A percentile compares a stretch with the other conserved stretches of the same genome.
Evolutionary conservation across 2,113 vertebrate genomes (phyloP).

Genomic region (Paracyprichromis sp.): DNA sequence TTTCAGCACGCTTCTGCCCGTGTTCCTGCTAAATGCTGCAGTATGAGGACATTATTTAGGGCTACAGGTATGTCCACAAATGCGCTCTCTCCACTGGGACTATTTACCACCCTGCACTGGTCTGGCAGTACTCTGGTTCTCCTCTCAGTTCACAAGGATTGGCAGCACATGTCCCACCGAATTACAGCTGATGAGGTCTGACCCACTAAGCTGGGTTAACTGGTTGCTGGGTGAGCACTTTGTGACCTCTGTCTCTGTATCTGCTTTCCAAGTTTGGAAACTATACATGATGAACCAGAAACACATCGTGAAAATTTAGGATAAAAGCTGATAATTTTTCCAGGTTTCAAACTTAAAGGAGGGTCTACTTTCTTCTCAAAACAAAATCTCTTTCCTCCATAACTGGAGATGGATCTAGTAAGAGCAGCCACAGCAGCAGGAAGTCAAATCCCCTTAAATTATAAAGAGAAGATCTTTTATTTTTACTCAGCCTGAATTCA

Average conservation of each 20-base stretch:
- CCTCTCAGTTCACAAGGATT: conserved; percentile 58
- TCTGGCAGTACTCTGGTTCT: conserved; percentile 58
- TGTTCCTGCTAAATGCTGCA: conserved; percentile 6
- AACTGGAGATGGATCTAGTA: neutral
- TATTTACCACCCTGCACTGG: conserved; percentile 47
- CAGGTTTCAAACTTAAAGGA: neutral
- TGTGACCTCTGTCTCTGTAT: conserved; percentile 39
- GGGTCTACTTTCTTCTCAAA: neutral
- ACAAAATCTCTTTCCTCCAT: neutral
- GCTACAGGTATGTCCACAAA: conserved; percentile 23
- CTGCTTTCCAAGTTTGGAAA: conserved; percentile 22
- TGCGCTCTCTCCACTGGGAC: conserved; percentile 47
- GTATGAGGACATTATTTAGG: conserved; percentile 23
- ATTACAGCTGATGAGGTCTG: conserved; percentile 61
- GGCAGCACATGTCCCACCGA: conserved; percentile 59
- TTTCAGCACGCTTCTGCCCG: neutral
- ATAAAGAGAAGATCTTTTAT: neutral
- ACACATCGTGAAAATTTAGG: neutral
- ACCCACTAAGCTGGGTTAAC: conserved; percentile 41
- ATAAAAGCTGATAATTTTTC: neutral
- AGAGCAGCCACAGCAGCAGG: neutral
- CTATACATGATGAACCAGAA: neutral
- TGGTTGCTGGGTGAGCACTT: conserved; percentile 39
- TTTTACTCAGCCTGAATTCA: neutral
- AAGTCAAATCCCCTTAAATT: neutral